Evolutionary conservation across 2,888 invertebrate genomes (phyloP), one percentile per base, ranked within the genome.

Genomic region (Tinea trinotella): DNA sequence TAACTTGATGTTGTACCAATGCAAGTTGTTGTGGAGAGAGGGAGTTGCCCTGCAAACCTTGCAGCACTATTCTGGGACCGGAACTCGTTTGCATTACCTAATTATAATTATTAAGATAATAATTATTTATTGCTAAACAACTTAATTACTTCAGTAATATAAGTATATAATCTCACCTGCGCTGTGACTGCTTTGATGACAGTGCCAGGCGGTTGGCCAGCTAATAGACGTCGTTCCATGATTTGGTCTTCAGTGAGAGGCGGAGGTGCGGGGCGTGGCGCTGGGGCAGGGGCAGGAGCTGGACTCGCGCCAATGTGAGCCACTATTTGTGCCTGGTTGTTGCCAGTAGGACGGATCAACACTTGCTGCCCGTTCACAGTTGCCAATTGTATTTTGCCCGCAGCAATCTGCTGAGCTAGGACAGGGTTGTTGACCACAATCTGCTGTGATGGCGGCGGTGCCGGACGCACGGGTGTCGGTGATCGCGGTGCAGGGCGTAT

Each of bases 311-410:
- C 91, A 50, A 92, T 88, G 64, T 92, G 92, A 0, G 91, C 92
- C 15, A 93, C 92, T 55, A 93, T 91, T 74, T 93, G 93, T 6
- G 92, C 92, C 66, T 92, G 92, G 68, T 92, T 92, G 70, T 92
- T 92, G 53, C 93, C 92, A 7, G 93, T 90, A 0, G 92, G 91
- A 48, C 93, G 87, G 57, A 95, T 93, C 44, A 95, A 86, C 20
- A 95, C 93, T 74, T 95, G 95, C 66, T 95, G 95, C 0, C 95
- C 95, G 69, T 93, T 93, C 19, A 95, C 91, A 0, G 93, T 93
- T 0, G 94, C 93, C 55, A 95, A 87, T 70, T 94, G 94, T 6
- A 94, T 90, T 72, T 94, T 95, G 5, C 94, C 95, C 12, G 92
- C 89, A 1, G 93, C 93, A 57, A 95, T 86, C 71, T 95, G 94